Evolutionary conservation across 2,888 invertebrate species (phyloP).

Genomic region (Micropterix aruncella): DNA sequence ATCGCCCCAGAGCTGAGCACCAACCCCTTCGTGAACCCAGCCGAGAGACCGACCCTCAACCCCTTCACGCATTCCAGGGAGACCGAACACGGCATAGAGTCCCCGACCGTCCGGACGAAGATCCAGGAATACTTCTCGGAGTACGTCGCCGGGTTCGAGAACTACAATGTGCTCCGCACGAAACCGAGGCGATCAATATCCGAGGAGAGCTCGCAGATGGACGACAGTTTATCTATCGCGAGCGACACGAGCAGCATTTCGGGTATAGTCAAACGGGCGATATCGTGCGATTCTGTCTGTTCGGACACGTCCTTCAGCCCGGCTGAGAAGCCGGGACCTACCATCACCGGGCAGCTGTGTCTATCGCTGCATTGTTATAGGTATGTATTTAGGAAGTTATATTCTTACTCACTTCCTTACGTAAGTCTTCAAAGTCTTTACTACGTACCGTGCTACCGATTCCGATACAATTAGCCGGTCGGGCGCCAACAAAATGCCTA

Average conservation of each 20-base stretch:
- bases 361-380: conserved; percentile 66
- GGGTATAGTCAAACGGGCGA: conserved; percentile 42
- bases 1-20: background rate
- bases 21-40: background rate
- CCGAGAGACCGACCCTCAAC: background rate
- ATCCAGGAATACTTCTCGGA: conserved; percentile 5
- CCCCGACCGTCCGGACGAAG: background rate
- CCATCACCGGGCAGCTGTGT: conserved; percentile 60
- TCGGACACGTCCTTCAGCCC: conserved; percentile 65
- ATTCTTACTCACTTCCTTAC: background rate
- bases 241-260: conserved; percentile 12
- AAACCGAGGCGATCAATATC: conserved; percentile 7
- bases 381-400: conserved; percentile 24
- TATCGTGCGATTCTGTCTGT: conserved; percentile 69
- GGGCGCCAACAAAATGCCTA: too few relatives aligned
- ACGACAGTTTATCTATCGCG: conserved; percentile 10
- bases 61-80: background rate
- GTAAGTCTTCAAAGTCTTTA: background rate
- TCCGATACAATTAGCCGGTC: background rate
- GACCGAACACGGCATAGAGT: background rate
- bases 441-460: background rate
- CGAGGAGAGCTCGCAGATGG: conserved; percentile 6
- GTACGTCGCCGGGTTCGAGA: conserved; percentile 4
- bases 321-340: conserved; percentile 52
- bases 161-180: conserved; percentile 7